Evolutionary conservation across 2,113 vertebrate species (phyloP).

Genomic region (Corydoras maculifer): DNA sequence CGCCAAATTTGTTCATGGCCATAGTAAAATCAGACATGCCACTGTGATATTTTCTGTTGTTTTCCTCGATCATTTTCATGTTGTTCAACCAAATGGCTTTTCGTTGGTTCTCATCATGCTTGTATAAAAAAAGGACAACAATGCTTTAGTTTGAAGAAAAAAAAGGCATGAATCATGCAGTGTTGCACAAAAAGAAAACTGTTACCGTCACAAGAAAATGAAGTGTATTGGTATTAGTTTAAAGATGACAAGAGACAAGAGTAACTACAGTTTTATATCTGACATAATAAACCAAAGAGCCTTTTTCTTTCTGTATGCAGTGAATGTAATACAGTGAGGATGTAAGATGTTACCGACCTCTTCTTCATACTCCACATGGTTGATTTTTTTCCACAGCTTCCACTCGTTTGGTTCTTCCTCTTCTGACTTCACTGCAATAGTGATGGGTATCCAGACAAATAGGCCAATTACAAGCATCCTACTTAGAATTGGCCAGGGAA

Average conservation of each 20-base stretch:
- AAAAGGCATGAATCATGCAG: no score
- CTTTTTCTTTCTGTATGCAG: no score
- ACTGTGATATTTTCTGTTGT: conserved; percentile 53
- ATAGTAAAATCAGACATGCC: conserved; percentile 59
- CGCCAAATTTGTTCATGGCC: conserved; percentile 70
- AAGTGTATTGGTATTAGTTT: no score
- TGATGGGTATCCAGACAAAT: conserved; percentile 43
- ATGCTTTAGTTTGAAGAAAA: background rate
- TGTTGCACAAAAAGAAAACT: no score
- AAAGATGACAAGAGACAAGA: no score
- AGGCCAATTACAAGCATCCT: conserved; percentile 42
- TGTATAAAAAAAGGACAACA: background rate
- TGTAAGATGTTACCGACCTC: conserved; percentile 27
- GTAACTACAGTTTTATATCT: no score
- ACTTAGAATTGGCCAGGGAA: conserved; percentile 38
- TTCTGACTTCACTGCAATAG: conserved; percentile 55
- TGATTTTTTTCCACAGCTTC: conserved; percentile 59
- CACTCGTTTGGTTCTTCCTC: conserved; percentile 53
- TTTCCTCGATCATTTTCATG: conserved; percentile 55
- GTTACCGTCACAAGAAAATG: no score
- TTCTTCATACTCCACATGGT: conserved; percentile 55
- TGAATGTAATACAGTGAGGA: background rate
- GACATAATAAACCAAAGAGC: no score
- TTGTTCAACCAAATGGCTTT: conserved; percentile 62
- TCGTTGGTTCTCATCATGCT: conserved; percentile 46